phyloP scores from a whole-genome alignment of 2,113 vertebrate species.

The Pygoscelis antarcticus region DNA sequence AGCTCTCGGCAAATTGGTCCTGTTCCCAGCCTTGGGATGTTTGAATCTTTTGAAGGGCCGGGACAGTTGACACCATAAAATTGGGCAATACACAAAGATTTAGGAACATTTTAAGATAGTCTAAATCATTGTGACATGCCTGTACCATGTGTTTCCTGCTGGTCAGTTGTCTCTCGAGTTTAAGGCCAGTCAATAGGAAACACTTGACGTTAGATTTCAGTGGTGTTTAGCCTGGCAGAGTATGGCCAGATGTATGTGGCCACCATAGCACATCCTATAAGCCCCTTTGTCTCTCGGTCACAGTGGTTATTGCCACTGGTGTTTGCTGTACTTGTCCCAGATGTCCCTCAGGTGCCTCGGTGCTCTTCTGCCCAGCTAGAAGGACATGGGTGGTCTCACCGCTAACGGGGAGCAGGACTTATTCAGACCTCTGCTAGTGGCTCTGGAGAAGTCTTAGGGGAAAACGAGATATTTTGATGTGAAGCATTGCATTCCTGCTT shows the following conservation, averaged over 20 bases:
- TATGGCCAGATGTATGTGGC: accelerated
- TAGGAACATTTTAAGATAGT: not conserved
- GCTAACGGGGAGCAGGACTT: accelerated
- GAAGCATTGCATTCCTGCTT: not conserved
- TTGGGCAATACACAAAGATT: not conserved
- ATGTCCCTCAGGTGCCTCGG: accelerated
- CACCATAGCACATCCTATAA: not conserved
- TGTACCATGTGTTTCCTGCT: not conserved
- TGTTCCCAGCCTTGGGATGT: not conserved
- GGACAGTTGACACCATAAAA: not conserved
- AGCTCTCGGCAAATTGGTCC: not conserved
- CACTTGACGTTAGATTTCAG: not conserved
- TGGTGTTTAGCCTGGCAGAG: not conserved
- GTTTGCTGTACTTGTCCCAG: not conserved
- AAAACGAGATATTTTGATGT: not conserved
- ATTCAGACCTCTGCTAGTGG: not conserved
- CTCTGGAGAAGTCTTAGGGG: not conserved
- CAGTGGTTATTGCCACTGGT: not conserved
- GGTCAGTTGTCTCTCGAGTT: not conserved
- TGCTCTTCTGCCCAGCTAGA: not conserved
- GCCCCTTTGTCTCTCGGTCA: not conserved
- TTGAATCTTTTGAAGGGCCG: not conserved
- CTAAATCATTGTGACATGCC: not conserved
- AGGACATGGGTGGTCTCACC: not conserved
- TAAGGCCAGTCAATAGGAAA: not conserved